phyloP scores from a whole-genome alignment of 2,797 vertebrate genomes.

The Nothura maculosa region DNA sequence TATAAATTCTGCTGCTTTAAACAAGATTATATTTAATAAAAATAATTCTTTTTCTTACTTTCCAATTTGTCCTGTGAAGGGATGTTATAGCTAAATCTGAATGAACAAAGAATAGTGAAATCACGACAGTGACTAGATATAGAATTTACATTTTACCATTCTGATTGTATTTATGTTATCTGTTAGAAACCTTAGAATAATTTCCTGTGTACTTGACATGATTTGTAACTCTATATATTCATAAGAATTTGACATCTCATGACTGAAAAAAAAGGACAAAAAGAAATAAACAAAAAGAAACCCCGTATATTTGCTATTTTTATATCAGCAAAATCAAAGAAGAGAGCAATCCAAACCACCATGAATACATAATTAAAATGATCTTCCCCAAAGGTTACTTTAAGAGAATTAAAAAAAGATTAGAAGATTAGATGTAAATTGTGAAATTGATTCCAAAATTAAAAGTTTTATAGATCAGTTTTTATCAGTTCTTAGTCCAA shows the following conservation, averaged over 20 bases:
- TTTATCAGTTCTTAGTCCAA: not conserved
- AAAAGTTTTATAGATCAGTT: not conserved
- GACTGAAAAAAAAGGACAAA: not conserved
- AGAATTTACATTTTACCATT: constrained; percentile 5
- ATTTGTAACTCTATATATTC: constrained; percentile 9
- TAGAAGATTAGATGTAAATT: not conserved
- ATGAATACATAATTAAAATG: not conserved
- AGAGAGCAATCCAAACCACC: not conserved
- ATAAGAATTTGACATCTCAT: not conserved
- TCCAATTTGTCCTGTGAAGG: not conserved
- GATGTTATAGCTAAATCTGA: not conserved
- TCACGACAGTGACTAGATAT: not conserved
- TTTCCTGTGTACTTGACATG: constrained; percentile 9
- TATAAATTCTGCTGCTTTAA: not conserved
- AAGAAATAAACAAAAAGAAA: not conserved
- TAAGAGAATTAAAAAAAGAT: not conserved
- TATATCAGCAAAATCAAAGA: not conserved
- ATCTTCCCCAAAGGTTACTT: not conserved
- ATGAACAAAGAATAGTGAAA: not conserved
- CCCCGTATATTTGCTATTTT: not conserved
- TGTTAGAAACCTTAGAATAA: not conserved
- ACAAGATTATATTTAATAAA: not conserved
- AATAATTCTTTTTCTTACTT: not conserved
- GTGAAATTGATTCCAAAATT: not conserved
- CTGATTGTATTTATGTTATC: constrained; percentile 7